Evolutionary conservation across 1,140 invertebrate genomes (phyloP).

Genomic region (Octopus bimaculoides): DNA sequence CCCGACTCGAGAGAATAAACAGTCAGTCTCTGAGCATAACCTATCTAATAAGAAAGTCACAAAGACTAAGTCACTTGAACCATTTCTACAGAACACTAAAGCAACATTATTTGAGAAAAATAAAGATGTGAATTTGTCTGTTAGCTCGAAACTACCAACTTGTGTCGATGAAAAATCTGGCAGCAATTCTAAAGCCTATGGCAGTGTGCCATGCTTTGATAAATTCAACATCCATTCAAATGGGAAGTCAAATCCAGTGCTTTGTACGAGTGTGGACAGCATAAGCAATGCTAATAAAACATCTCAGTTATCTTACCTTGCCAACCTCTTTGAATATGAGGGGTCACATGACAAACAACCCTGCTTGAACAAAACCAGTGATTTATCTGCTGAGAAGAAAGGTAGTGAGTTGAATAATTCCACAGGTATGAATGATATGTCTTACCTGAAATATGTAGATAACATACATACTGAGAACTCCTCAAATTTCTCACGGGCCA

Average conservation of each 20-base stretch:
- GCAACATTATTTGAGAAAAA: neutral
- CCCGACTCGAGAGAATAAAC: neutral
- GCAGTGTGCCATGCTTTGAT: neutral
- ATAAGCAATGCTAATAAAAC: neutral
- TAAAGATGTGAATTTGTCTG: neutral
- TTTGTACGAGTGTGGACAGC: neutral
- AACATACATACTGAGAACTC: neutral
- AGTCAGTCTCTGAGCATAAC: neutral
- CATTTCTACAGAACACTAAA: neutral
- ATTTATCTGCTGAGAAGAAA: neutral
- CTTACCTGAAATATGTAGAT: neutral
- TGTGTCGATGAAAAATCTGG: neutral
- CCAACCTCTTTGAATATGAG: neutral
- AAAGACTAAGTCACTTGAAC: neutral
- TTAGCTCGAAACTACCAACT: neutral
- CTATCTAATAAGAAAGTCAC: neutral
- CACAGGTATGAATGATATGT: neutral
- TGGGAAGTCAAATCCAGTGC: neutral
- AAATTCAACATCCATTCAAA: neutral
- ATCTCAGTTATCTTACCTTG: neutral
- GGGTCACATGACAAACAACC: neutral
- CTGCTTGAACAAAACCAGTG: neutral
- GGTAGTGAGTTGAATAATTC: neutral
- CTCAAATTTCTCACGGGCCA: neutral
- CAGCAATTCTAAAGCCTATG: slow-evolving; percentile 1